Evolutionary conservation across 2,888 invertebrate species (phyloP), one percentile per base, ranked within the genome.

Genomic region (Eulithis testata): DNA sequence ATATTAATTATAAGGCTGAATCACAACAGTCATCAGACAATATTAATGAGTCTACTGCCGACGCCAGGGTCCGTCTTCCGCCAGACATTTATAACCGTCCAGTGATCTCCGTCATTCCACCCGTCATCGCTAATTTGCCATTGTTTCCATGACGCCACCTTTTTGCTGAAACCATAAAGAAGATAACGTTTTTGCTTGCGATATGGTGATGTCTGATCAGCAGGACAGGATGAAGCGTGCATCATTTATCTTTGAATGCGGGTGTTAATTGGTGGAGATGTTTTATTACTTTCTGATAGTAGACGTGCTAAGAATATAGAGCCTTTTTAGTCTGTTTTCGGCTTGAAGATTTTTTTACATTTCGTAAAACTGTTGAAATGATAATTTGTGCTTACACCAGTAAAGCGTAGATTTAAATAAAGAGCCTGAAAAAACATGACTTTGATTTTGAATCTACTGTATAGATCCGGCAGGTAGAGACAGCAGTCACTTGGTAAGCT

Each of bases 91-190:
- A 84, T 83, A 83, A 80, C 85, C 74, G 72, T 75, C 74, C 71
- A 75, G 82, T 71, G 81, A 85, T 85, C 77, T 80, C 76, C 81
- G 85, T 91, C 89, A 91, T 91, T 92, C 91, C 91, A 89, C 83
- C 88, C 90, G 91, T 91, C 92, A 91, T 83, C 87, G 82, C 91
- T 92, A 92, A 93, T 93, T 92, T 87, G 90, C 91, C 84, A 92
- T 92, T 93, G 92, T 92, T 91, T 86, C 83, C 79, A 81, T 87
- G 91, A 91, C 91, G 91, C 91, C 91, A 91, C 79, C 79, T 87
- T 93, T 91, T 90, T 87, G 80, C 83, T 77, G 73, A 83, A 89
- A 92, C 91, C 93, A 90, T 93, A 91, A 92, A 93, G 83, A 83
- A 90, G 91, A 91, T 91, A 91, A 88, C 79, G 59, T 84, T 84